phyloP scores from a whole-genome alignment of 2,797 vertebrate species.

The Erethizon dorsatum region DNA sequence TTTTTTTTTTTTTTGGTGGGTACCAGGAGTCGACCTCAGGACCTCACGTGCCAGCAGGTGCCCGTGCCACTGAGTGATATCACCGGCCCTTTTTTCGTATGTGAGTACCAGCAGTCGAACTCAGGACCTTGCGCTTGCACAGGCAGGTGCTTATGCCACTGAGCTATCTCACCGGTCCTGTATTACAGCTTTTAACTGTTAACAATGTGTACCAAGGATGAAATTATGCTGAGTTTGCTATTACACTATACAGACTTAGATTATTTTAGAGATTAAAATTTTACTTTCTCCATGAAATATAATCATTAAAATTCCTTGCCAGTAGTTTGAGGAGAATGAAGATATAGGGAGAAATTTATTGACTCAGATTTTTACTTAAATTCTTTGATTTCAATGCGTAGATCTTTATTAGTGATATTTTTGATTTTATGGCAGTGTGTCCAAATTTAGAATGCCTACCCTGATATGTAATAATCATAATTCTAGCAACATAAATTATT shows the following conservation, averaged over 20 bases:
- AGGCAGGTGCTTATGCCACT: no score
- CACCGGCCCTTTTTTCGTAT: no score
- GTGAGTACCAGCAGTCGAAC: no score
- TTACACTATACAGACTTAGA: not conserved
- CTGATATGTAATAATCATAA: not conserved
- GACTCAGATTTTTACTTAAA: not conserved
- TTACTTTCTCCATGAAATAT: not conserved
- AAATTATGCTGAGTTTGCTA: not conserved
- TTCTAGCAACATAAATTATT: not conserved
- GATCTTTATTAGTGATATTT: not conserved
- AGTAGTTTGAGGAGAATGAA: not conserved
- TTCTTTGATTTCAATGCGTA: not conserved
- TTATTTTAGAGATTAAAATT: not conserved
- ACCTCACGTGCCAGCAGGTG: no score
- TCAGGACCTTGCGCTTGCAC: no score
- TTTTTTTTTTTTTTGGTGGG: no score
- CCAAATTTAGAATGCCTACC: not conserved
- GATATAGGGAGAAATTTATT: not conserved
- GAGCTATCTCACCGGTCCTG: no score
- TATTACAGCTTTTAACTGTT: not conserved
- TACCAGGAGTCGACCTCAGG: no score
- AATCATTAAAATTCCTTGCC: not conserved
- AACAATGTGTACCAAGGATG: not conserved
- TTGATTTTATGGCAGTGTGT: not conserved
- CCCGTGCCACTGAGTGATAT: no score